A percentile compares a stretch with the other conserved stretches of the same genome.
Evolutionary conservation across 92 coral and sea anemone species (phyloP).

Genomic region (Umimayanthus chanpuru): DNA sequence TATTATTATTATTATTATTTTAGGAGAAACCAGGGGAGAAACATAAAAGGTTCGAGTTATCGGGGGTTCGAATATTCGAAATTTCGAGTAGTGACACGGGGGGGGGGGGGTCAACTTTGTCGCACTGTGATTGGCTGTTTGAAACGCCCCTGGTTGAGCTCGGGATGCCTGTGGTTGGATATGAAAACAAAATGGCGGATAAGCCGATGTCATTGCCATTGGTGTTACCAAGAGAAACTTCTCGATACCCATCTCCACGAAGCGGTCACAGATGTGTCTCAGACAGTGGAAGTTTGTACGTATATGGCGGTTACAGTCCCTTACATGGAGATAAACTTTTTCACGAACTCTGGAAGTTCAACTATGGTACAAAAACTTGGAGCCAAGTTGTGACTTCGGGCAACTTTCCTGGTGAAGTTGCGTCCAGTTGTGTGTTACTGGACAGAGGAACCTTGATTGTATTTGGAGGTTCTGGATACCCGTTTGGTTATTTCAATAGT

Average conservation of each 20-base stretch:
- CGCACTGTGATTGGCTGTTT: too few species aligned
- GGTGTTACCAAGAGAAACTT: constrained; percentile 44
- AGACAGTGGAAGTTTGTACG: constrained; percentile 79
- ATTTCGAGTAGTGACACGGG: too few species aligned
- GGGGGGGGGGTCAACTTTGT: too few species aligned
- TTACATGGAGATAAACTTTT: constrained; percentile 61
- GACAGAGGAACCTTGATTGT: constrained; percentile 78
- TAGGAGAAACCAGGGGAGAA: too few species aligned
- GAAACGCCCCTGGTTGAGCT: too few species aligned
- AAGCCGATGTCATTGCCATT: not conserved
- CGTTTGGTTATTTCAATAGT: constrained; percentile 91
- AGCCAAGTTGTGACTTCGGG: constrained; percentile 67
- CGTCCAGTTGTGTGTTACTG: constrained; percentile 80
- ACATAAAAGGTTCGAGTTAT: too few species aligned
- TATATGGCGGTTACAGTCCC: constrained; percentile 95
- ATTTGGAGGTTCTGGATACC: constrained; percentile 98
- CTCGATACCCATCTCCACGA: constrained; percentile 74
- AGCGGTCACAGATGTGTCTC: constrained; percentile 98
- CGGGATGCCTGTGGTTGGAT: not conserved
- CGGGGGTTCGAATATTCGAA: too few species aligned
- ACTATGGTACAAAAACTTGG: constrained; percentile 73
- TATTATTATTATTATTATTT: too few species aligned
- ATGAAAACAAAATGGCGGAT: constrained; percentile 53
- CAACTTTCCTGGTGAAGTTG: constrained; percentile 78
- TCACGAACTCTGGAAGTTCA: constrained; percentile 89